phyloP scores from a whole-genome alignment of 1,140 invertebrate genomes.

The Apis mellifera region DNA sequence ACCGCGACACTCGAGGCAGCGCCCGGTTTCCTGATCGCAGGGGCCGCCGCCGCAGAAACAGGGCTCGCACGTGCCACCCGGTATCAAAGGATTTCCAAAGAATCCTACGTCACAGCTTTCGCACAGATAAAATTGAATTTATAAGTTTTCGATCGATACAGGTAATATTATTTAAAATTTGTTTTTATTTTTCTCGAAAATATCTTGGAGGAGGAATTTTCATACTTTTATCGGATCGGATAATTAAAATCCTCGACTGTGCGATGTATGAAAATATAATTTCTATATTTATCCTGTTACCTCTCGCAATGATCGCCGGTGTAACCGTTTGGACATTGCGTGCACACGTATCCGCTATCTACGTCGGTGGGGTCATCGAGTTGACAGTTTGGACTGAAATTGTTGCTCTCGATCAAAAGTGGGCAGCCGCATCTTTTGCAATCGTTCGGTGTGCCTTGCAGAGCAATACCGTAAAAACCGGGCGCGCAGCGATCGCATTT shows the following conservation, averaged over 20 bases:
- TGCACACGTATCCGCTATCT: constrained; percentile 90
- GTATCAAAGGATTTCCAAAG: constrained; percentile 90
- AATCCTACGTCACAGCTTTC: constrained; percentile 93
- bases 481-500: constrained; percentile 93
- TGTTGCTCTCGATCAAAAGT: constrained; percentile 87
- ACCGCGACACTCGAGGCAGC: constrained; percentile 91
- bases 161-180: not conserved
- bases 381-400: constrained; percentile 94
- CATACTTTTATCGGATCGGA: not conserved
- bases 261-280: too few species aligned
- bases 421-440: constrained; percentile 96
- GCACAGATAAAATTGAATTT: not conserved
- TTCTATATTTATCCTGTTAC: constrained; percentile 78
- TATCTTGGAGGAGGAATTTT: not conserved
- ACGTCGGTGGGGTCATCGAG: constrained; percentile 82
- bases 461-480: constrained; percentile 96
- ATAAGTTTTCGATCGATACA: not conserved
- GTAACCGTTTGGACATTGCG: constrained; percentile 94
- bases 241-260: too few species aligned
- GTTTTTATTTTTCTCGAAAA: not conserved
- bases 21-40: constrained; percentile 88
- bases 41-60: constrained; percentile 92
- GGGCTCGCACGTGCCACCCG: constrained; percentile 87
- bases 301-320: constrained; percentile 95
- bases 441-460: constrained; percentile 86